Percentiles rank a stretch among this genome's conserved stretches.
phyloP scores from a whole-genome alignment of 2,797 vertebrate genomes.

The Melopsittacus undulatus region DNA sequence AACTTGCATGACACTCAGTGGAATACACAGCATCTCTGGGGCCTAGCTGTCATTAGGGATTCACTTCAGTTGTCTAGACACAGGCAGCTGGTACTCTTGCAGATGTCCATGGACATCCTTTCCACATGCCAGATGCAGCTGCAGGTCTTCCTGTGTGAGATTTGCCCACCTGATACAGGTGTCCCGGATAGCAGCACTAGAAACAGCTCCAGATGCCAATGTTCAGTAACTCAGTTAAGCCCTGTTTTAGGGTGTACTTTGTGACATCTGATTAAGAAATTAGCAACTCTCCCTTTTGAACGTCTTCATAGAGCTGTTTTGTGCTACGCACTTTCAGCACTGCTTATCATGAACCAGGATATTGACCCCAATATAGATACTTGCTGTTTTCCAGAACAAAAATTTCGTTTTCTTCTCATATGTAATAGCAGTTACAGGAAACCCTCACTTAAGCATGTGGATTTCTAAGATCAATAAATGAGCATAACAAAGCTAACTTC shows the following conservation, averaged over 20 bases:
- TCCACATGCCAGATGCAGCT: neutral
- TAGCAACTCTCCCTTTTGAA: neutral
- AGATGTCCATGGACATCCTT: neutral
- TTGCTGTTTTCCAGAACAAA: neutral
- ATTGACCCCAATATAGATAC: neutral
- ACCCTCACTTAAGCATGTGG: neutral
- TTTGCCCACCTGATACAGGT: neutral
- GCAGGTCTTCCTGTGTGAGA: neutral
- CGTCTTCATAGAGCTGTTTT: neutral
- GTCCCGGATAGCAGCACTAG: fast-evolving
- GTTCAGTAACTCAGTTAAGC: neutral
- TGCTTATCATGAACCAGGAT: neutral
- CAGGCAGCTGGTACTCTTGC: neutral
- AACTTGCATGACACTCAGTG: neutral
- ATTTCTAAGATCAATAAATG: neutral
- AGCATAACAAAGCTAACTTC: neutral
- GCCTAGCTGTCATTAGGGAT: neutral
- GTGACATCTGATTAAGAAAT: neutral
- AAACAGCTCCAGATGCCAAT: neutral
- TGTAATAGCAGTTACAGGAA: neutral
- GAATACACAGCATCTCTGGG: neutral
- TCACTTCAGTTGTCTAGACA: neutral
- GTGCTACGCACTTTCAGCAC: neutral
- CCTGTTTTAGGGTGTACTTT: neutral
- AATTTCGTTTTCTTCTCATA: neutral